Percentiles rank a stretch among this genome's conserved stretches.
Evolutionary conservation across 2,113 vertebrate genomes (phyloP).

Genomic region (Ascaphus truei): DNA sequence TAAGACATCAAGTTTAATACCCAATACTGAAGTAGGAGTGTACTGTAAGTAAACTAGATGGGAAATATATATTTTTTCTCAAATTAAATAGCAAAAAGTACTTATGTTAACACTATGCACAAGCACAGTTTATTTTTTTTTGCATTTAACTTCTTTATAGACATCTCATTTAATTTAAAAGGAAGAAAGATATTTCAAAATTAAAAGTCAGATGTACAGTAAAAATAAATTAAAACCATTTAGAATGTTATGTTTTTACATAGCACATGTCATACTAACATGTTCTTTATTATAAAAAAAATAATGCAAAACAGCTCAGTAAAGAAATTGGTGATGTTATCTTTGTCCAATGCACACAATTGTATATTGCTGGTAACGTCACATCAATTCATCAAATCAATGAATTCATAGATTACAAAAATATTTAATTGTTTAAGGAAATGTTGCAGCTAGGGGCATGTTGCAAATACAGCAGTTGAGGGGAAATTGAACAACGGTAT

Average conservation of each 20-base stretch:
- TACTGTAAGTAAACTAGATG: background rate
- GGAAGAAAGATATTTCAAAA: slow-evolving; percentile 5
- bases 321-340: background rate
- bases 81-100: no score
- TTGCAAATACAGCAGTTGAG: no score
- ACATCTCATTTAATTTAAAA: background rate
- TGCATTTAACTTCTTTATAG: background rate
- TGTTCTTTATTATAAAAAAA: background rate
- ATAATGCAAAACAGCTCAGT: slow-evolving; percentile 1
- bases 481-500: no score
- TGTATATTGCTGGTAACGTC: background rate
- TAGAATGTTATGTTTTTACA: background rate
- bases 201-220: background rate
- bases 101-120: no score
- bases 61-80: background rate
- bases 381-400: no score
- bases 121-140: no score
- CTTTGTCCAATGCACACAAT: background rate
- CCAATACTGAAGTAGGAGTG: no score
- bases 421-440: no score
- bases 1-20: no score
- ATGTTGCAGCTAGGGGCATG: background rate
- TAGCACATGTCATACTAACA: slow-evolving; percentile 6
- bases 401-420: no score
- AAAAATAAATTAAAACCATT: slow-evolving; percentile 13